These are phyloP conservation scores for Heterocephalus glaber DNA, from an alignment of 2,113 vertebrate species.

Conservation along the genomic window DNA sequence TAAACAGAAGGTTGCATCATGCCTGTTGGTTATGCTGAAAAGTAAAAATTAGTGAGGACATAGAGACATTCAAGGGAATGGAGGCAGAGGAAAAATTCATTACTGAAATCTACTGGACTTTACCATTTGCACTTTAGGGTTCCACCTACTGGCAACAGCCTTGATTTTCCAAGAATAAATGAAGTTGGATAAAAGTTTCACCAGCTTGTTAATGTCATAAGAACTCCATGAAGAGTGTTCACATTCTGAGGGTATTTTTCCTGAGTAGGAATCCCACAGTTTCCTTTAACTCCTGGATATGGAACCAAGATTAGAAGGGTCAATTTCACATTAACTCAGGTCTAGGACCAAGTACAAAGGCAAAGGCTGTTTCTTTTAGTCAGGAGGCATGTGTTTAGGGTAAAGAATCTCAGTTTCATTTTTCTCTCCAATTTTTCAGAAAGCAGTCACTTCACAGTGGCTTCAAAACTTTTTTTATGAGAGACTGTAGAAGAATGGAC, in stretches of 20 bases:
- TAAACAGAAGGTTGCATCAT: background rate
- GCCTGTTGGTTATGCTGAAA: background rate
- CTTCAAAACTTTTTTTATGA: conserved; percentile 8
- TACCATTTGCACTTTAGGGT: background rate
- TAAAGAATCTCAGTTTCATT: background rate
- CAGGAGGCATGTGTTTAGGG: background rate
- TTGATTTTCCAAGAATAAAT: background rate
- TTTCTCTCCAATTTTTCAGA: background rate
- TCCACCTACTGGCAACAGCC: background rate
- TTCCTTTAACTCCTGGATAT: conserved; percentile 70
- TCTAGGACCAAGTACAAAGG: rapidly evolving
- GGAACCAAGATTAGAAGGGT: background rate
- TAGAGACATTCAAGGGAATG: background rate
- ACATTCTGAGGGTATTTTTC: conserved; percentile 39
- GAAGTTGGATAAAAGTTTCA: conserved; percentile 46
- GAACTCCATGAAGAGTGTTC: background rate
- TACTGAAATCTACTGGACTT: background rate
- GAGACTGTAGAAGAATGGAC: background rate
- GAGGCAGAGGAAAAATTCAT: too few relatives aligned
- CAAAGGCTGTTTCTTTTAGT: background rate
- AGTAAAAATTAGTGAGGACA: background rate
- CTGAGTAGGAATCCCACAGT: conserved; percentile 74
- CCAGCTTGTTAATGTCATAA: background rate
- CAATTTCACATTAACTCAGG: background rate
- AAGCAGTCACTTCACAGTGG: background rate